Evolutionary conservation across 2,888 invertebrate genomes (phyloP).

Genomic region (Flexamia atlantica): DNA sequence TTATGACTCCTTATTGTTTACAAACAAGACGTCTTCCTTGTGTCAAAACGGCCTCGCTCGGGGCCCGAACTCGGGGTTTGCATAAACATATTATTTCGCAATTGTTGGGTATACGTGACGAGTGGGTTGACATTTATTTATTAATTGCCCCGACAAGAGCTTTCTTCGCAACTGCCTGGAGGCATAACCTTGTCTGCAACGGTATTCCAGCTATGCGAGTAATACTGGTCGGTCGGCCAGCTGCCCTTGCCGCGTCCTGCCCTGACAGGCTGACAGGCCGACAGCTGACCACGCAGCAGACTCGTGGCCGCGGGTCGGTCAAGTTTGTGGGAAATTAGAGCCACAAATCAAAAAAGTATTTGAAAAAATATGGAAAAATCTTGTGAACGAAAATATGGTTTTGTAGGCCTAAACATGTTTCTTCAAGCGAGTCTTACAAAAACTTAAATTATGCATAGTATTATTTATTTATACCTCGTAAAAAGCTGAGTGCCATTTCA

Average conservation of each 20-base stretch:
- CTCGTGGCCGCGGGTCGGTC: no score
- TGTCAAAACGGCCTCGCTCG: background rate
- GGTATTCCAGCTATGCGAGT: background rate
- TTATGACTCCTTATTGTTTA: background rate
- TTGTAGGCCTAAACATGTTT: no score
- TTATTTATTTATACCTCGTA: no score
- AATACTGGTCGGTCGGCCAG: background rate
- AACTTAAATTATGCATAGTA: no score
- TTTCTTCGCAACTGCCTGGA: background rate
- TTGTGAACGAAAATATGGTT: no score
- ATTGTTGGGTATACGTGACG: background rate
- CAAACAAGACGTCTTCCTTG: background rate
- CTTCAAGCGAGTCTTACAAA: no score
- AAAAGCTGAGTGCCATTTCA: no score
- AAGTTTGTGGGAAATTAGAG: no score
- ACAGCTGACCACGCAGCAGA: no score
- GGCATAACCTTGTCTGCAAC: background rate
- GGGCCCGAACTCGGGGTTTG: background rate
- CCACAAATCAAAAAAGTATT: no score
- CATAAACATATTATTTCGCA: constrained; percentile 12
- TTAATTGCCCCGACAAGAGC: background rate
- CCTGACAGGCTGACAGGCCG: background rate
- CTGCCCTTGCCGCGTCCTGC: background rate
- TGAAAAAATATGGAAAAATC: no score
- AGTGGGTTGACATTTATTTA: background rate